Evolutionary conservation across 2,797 vertebrate species (phyloP).

Genomic region (Pampus argenteus): DNA sequence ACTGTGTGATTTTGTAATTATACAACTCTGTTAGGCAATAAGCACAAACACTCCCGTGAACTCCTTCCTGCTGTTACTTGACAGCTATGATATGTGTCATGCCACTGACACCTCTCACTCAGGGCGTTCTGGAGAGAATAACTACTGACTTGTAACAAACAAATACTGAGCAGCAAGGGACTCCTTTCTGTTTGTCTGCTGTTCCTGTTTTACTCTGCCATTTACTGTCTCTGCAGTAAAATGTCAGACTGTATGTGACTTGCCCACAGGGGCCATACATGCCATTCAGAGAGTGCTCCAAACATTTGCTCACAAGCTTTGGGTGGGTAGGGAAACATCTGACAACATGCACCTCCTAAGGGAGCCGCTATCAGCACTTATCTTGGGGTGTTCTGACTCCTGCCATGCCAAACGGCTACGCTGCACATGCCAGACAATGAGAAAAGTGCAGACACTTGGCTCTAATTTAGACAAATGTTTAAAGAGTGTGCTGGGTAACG

Average conservation of each 20-base stretch:
- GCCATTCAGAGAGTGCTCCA: conserved; percentile 75
- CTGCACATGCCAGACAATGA: conserved; percentile 51
- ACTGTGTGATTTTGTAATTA: conserved; percentile 10
- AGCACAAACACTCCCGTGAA: background rate
- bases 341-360: conserved; percentile 68
- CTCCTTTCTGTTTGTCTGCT: conserved; percentile 41
- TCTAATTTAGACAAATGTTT: conserved; percentile 54
- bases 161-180: conserved; percentile 41
- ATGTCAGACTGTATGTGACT: conserved; percentile 76
- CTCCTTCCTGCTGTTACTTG: background rate
- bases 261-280: conserved; percentile 68
- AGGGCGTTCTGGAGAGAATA: conserved; percentile 31
- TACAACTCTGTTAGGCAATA: conserved; percentile 12
- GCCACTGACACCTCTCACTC: conserved; percentile 28
- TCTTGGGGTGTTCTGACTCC: conserved; percentile 34
- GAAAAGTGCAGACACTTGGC: conserved; percentile 37
- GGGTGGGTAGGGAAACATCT: conserved; percentile 75
- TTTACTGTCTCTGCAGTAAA: conserved; percentile 76
- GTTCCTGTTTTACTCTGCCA: conserved; percentile 61
- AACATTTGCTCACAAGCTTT: conserved; percentile 81
- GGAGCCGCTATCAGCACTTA: conserved; percentile 69
- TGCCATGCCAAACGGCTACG: conserved; percentile 45
- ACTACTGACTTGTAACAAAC: conserved; percentile 45
- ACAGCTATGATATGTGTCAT: conserved; percentile 9
- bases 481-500: conserved; percentile 28